phyloP scores from a whole-genome alignment of 23 tunicate genomes.

The Diplosoma virens region DNA sequence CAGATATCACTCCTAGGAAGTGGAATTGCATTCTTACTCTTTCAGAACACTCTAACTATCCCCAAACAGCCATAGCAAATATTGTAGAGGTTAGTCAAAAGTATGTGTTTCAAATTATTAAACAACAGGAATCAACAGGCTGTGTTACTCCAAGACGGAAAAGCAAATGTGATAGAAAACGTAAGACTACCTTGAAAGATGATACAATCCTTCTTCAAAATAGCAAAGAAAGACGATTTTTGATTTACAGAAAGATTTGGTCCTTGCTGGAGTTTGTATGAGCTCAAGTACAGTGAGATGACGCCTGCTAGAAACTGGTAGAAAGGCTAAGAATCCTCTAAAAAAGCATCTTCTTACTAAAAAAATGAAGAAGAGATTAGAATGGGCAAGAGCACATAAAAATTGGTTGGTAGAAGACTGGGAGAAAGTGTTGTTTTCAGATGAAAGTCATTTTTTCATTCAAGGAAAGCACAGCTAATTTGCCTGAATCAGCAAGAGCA shows the following conservation, averaged over 20 bases:
- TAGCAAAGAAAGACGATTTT: conserved; percentile 13
- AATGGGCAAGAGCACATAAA: conserved; percentile 13
- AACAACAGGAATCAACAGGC: too few species aligned
- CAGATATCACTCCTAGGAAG: conserved; percentile 24
- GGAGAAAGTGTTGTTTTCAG: conserved; percentile 23
- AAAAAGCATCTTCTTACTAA: conserved; percentile 5
- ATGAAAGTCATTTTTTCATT: conserved; percentile 19
- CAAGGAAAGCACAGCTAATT: conserved; percentile 19
- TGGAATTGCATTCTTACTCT: conserved; percentile 13
- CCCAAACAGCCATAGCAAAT: conserved; percentile 1
- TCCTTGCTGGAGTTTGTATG: conserved; percentile 9
- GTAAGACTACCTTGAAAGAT: conserved; percentile 5
- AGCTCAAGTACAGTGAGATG: conserved; percentile 20
- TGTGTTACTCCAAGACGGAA: conserved; percentile 10
- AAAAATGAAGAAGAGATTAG: background rate
- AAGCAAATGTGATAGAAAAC: background rate
- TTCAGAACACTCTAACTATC: conserved; percentile 3
- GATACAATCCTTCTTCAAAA: conserved; percentile 18
- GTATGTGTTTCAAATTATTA: too few species aligned
- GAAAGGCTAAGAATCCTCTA: conserved; percentile 6
- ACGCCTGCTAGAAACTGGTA: conserved; percentile 27
- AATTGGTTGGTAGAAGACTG: conserved; percentile 7
- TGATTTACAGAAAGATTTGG: conserved; percentile 20
- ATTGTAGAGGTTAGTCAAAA: background rate
- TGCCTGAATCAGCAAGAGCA: background rate